A percentile compares a stretch with the other conserved stretches of the same genome.
phyloP scores from a whole-genome alignment of 2,113 vertebrate species.

The Gulo gulo region DNA sequence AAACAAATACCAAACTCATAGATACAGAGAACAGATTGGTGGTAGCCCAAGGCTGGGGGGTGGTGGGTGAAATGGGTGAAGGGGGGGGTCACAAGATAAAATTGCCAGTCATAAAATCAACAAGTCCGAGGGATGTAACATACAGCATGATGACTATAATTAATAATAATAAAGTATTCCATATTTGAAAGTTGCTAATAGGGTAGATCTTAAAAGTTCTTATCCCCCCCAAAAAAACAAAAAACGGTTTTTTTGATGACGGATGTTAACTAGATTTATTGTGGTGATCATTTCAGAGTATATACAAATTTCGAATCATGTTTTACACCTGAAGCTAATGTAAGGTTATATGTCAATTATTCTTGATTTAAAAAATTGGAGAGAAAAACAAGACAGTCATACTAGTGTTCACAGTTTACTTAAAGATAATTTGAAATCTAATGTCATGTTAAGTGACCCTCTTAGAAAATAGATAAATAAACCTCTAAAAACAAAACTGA shows the following conservation, averaged over 20 bases:
- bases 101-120: not conserved
- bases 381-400: not conserved
- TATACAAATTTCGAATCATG: not conserved
- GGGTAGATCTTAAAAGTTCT: not conserved
- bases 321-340: not conserved
- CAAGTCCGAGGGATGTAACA: not conserved
- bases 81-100: not conserved
- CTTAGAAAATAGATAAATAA: not conserved
- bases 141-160: not conserved
- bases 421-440: conserved; percentile 26
- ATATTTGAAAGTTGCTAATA: not conserved
- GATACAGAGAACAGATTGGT: not conserved
- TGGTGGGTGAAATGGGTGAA: not conserved
- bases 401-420: not conserved
- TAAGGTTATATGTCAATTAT: not conserved
- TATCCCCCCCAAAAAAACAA: not conserved
- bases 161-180: not conserved
- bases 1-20: not conserved
- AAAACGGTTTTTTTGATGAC: not conserved
- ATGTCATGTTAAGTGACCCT: not conserved
- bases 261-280: not conserved
- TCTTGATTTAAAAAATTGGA: not conserved
- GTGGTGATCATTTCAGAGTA: not conserved
- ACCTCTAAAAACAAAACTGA: not conserved
- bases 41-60: not conserved